Evolutionary conservation across 2,888 invertebrate species (phyloP).

Genomic region (Dryococelus australis): DNA sequence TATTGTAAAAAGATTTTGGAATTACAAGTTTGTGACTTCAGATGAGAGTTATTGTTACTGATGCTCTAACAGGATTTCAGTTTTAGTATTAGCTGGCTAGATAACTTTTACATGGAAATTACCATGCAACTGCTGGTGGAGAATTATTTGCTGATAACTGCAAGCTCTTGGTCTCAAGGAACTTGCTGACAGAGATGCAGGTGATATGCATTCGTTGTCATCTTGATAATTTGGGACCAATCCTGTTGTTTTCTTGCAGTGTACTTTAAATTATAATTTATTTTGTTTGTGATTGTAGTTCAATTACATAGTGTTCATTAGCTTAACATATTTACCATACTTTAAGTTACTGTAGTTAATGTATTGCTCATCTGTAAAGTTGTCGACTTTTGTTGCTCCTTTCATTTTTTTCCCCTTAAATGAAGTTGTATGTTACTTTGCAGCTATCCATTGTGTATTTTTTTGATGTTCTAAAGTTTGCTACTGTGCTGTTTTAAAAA

Average conservation of each 20-base stretch:
- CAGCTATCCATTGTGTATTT: background rate
- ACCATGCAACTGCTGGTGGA: background rate
- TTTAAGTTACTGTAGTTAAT: background rate
- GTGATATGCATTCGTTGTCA: background rate
- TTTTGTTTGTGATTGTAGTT: background rate
- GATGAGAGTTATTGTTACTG: background rate
- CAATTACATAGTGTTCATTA: background rate
- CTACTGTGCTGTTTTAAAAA: background rate
- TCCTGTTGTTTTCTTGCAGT: background rate
- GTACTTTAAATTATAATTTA: background rate
- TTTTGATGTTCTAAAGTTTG: background rate
- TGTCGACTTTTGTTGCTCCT: background rate
- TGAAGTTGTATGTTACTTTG: background rate
- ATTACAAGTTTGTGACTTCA: background rate
- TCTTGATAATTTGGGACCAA: background rate
- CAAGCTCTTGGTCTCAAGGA: background rate
- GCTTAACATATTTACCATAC: background rate
- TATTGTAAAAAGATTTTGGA: background rate
- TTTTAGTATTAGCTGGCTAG: background rate
- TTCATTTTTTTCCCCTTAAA: background rate
- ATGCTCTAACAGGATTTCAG: background rate
- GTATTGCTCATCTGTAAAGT: background rate
- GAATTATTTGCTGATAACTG: background rate
- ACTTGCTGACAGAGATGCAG: background rate
- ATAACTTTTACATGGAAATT: background rate